Conservation (phyloP, 2,888 invertebrate genomes). For the Nezara viridula region DNA sequence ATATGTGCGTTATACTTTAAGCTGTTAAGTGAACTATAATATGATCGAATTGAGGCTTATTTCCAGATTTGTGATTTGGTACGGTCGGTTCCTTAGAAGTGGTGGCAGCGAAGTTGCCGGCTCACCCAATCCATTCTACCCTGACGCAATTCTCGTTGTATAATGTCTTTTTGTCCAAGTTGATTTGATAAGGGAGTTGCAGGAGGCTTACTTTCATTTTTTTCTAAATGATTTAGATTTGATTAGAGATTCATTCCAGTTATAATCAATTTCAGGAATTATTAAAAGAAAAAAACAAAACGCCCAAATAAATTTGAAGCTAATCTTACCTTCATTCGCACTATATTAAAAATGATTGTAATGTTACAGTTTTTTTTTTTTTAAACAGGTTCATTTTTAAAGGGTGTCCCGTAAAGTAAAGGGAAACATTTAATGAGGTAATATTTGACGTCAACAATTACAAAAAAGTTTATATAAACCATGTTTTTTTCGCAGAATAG, state of each 20-base stretch:
- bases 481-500: no score
- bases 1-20: neutral
- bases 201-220: neutral
- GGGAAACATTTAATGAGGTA: no score
- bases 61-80: neutral
- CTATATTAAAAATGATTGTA: no score
- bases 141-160: neutral
- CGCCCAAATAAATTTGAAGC: neutral
- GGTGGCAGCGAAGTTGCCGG: neutral
- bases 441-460: no score
- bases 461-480: no score
- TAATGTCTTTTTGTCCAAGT: slow-evolving; percentile 1
- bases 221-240: neutral
- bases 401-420: no score
- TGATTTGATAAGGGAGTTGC: neutral
- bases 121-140: neutral
- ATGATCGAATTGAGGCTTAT: neutral
- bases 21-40: neutral
- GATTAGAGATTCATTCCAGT: neutral
- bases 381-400: no score
- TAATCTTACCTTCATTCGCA: neutral
- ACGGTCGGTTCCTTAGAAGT: neutral
- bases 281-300: no score
- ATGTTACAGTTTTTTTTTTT: no score
- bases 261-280: neutral